A percentile compares a stretch with the other conserved stretches of the same genome.
phyloP scores from a whole-genome alignment of 2,113 vertebrate species.

The Xerus inauris region DNA sequence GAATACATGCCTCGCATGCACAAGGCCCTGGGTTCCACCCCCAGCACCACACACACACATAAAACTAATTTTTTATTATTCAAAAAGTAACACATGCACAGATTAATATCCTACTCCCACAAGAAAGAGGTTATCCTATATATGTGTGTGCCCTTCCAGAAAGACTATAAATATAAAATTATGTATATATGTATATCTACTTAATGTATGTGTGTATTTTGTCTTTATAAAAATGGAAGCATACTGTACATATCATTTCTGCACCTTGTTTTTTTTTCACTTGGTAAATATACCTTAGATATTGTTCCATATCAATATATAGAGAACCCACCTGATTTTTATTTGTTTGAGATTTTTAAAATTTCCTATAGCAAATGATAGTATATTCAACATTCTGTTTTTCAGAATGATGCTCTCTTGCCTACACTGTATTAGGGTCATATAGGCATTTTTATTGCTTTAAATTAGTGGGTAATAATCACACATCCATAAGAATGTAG shows the following conservation, averaged over 20 bases:
- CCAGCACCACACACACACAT: too few relatives aligned
- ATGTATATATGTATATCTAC: neutral
- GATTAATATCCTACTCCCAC: neutral
- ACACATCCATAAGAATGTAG: neutral
- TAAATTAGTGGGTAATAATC: slow-evolving; percentile 16
- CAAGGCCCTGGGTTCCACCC: too few relatives aligned
- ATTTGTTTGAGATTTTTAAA: neutral
- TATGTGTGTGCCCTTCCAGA: slow-evolving; percentile 27
- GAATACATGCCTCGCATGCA: too few relatives aligned
- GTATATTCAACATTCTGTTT: neutral
- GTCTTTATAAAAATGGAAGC: slow-evolving; percentile 12
- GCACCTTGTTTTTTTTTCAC: neutral
- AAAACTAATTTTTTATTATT: slow-evolving; percentile 16
- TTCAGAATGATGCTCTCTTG: neutral
- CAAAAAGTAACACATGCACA: neutral
- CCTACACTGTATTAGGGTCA: neutral
- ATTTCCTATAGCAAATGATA: slow-evolving; percentile 4
- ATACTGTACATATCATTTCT: neutral
- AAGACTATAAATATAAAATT: slow-evolving; percentile 33
- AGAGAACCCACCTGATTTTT: neutral
- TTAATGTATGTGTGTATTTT: neutral
- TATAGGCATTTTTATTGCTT: slow-evolving; percentile 33
- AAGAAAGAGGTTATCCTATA: neutral
- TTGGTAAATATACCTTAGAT: slow-evolving; percentile 26
- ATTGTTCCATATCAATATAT: neutral